phyloP scores from a whole-genome alignment of 2,797 vertebrate species.

The Sciurus vulgaris region DNA sequence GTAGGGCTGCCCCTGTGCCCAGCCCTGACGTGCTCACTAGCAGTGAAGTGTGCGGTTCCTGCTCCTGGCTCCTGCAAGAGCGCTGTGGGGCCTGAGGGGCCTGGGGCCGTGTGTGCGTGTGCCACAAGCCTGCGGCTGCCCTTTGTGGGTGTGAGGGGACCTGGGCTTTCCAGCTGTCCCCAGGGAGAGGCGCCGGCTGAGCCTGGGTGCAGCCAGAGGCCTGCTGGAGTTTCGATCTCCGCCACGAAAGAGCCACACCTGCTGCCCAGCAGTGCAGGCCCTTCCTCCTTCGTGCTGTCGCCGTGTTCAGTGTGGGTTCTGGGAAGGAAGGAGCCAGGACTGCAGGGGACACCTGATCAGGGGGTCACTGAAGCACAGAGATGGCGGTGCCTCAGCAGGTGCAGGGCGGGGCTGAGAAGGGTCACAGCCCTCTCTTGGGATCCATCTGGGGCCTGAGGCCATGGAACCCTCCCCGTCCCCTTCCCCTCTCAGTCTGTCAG shows the following conservation, averaged over 20 bases:
- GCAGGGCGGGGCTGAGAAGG: not conserved
- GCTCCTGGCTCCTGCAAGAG: not conserved
- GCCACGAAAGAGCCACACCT: no score
- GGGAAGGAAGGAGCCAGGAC: not conserved
- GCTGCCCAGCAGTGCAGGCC: no score
- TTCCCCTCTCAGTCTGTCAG: not conserved
- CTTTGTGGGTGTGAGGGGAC: not conserved
- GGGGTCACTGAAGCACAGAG: not conserved
- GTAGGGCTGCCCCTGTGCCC: rapidly evolving
- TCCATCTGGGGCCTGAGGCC: not conserved
- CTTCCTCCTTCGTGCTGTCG: not conserved
- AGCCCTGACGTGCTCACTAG: rapidly evolving
- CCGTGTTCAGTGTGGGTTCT: rapidly evolving
- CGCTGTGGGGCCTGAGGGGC: rapidly evolving
- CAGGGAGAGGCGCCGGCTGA: not conserved
- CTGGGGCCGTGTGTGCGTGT: rapidly evolving
- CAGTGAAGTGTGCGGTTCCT: rapidly evolving
- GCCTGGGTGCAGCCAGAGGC: no score
- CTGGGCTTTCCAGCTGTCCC: not conserved
- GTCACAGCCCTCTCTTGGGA: rapidly evolving
- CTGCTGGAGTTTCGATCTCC: not conserved
- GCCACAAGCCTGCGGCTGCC: not conserved
- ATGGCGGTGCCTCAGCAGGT: not conserved
- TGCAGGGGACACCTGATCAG: rapidly evolving
- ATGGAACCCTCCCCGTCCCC: rapidly evolving